phyloP scores from a whole-genome alignment of 23 tunicate species.

The Diplosoma virens region DNA sequence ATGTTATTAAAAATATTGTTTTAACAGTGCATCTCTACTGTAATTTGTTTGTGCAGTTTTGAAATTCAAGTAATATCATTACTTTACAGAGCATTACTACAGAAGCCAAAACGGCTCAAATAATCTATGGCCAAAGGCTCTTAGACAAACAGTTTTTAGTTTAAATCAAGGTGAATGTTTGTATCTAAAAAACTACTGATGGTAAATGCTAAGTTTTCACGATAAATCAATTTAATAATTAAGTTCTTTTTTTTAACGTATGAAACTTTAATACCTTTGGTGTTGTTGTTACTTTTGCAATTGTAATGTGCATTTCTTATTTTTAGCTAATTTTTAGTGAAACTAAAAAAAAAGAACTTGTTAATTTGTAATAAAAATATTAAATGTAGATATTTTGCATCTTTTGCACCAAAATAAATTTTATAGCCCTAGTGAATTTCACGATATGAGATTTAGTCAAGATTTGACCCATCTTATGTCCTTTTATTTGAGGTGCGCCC shows the following conservation, averaged over 20 bases:
- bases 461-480: neutral
- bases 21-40: neutral
- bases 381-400: too few relatives aligned
- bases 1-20: neutral
- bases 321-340: neutral
- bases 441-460: neutral
- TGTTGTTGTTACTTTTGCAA: neutral
- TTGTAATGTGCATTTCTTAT: neutral
- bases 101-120: neutral
- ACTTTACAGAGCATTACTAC: neutral
- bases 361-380: too few relatives aligned
- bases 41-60: neutral
- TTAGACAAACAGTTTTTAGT: neutral
- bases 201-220: neutral
- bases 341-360: neutral
- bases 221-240: neutral
- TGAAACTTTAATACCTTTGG: neutral
- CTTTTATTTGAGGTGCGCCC: neutral
- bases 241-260: too few relatives aligned
- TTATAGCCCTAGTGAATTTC: neutral
- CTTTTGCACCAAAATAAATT: neutral
- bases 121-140: neutral
- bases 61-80: neutral
- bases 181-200: neutral
- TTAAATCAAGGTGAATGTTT: neutral